Conservation (phyloP, 2,888 invertebrate species). For the Coleophora flavipennella region DNA sequence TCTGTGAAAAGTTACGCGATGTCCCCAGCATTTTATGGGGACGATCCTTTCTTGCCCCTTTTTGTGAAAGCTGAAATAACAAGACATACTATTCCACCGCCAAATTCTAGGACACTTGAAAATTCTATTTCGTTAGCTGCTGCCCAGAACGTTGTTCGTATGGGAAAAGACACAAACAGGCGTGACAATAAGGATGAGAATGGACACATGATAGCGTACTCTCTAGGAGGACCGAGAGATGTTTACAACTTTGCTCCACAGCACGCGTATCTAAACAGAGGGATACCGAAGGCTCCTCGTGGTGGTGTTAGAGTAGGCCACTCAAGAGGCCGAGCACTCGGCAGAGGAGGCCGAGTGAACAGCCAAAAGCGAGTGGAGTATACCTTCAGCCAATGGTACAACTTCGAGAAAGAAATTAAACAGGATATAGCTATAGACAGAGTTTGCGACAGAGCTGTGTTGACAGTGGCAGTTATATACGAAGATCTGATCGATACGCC, state of each 20-base stretch:
- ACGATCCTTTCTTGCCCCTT: constrained; percentile 1
- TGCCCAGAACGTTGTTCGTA: neutral
- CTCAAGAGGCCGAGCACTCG: neutral
- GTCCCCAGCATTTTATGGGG: neutral
- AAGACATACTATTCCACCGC: neutral
- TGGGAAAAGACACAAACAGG: neutral
- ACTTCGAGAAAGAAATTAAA: neutral
- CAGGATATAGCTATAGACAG: neutral
- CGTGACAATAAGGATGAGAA: neutral
- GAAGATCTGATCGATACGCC: neutral
- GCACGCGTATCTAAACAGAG: neutral
- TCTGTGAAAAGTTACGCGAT: neutral
- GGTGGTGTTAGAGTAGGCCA: neutral
- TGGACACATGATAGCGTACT: constrained; percentile 1
- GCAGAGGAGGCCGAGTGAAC: neutral
- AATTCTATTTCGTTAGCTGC: neutral
- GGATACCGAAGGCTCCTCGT: too few relatives aligned
- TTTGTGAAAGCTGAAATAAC: neutral
- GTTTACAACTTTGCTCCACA: constrained; percentile 1
- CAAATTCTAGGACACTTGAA: neutral
- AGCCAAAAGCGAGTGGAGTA: too few relatives aligned
- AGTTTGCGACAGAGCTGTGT: neutral
- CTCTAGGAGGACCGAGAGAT: neutral
- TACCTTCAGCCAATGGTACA: neutral
- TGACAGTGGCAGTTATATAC: neutral